These are phyloP conservation scores for Drosophila histrio DNA, from an alignment of 2,888 invertebrate genomes.

Conservation along the genomic window DNA sequence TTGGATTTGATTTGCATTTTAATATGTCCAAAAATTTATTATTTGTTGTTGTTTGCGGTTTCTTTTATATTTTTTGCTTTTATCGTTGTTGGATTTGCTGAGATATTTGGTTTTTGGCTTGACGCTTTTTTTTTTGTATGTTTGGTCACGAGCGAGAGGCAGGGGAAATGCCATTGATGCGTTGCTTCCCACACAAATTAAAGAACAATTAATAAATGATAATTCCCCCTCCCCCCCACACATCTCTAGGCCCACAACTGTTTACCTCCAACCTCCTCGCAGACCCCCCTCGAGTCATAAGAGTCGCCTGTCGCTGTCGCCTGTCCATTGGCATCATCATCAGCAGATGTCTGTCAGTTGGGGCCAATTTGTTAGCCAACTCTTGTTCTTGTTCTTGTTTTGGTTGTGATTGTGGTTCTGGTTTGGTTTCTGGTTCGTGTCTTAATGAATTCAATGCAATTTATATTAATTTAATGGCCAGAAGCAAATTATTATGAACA, in stretches of 20 bases:
- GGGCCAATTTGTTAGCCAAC: conserved; percentile 48
- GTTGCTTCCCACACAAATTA: conserved; percentile 77
- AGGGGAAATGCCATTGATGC: conserved; percentile 24
- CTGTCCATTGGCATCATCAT: conserved; percentile 46
- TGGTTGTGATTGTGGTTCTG: background rate
- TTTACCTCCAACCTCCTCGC: background rate
- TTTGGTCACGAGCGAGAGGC: background rate
- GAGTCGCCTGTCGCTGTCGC: conserved; percentile 18
- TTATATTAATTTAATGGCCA: conserved; percentile 66
- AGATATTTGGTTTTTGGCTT: conserved; percentile 11
- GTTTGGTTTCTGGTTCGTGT: conserved; percentile 3
- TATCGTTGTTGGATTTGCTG: background rate
- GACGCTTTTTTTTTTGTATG: conserved; percentile 5
- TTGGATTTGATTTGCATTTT: conserved; percentile 72
- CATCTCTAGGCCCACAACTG: background rate
- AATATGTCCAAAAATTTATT: conserved; percentile 54
- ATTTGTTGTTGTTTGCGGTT: conserved; percentile 59
- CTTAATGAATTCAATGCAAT: conserved; percentile 64
- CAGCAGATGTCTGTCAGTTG: conserved; percentile 40
- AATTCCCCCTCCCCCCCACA: conserved; percentile 22
- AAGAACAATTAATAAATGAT: conserved; percentile 75
- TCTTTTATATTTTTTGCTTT: conserved; percentile 16
- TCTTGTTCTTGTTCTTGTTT: conserved; percentile 5
- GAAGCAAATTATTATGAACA: conserved; percentile 65
- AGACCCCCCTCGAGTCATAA: conserved; percentile 9